phyloP scores from a whole-genome alignment of 2,113 vertebrate species.

The Sus scrofa region DNA sequence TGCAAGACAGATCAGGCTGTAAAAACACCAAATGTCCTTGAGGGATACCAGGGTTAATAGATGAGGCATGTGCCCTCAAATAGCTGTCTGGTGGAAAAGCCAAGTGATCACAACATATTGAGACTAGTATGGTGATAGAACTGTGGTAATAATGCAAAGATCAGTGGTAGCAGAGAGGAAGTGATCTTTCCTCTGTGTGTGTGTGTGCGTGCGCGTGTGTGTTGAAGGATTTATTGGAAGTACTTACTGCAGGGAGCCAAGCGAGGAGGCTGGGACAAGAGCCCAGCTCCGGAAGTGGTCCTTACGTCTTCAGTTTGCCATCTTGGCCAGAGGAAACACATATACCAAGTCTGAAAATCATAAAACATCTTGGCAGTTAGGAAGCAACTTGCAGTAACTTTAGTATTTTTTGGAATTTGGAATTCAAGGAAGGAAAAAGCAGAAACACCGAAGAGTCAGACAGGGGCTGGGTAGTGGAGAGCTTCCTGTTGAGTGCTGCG shows the following conservation, averaged over 20 bases:
- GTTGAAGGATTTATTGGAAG: too few relatives aligned
- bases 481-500: background rate
- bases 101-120: background rate
- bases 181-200: background rate
- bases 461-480: fast-evolving
- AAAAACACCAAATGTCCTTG: background rate
- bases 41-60: background rate
- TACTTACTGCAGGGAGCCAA: too few relatives aligned
- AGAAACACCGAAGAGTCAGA: background rate
- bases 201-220: too few relatives aligned
- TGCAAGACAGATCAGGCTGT: background rate
- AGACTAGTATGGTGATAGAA: background rate
- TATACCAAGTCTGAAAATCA: background rate
- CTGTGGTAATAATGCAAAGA: background rate
- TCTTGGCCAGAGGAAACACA: background rate
- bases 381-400: background rate
- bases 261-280: too few relatives aligned
- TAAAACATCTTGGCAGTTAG: background rate
- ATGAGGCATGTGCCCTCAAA: background rate
- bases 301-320: background rate
- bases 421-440: background rate
- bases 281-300: background rate
- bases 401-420: background rate
- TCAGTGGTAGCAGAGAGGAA: background rate
- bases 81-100: background rate